Percentiles rank a stretch among this genome's conserved stretches.
phyloP scores from a whole-genome alignment of 2,797 vertebrate genomes.

The Odontamblyopus lacepedii region DNA sequence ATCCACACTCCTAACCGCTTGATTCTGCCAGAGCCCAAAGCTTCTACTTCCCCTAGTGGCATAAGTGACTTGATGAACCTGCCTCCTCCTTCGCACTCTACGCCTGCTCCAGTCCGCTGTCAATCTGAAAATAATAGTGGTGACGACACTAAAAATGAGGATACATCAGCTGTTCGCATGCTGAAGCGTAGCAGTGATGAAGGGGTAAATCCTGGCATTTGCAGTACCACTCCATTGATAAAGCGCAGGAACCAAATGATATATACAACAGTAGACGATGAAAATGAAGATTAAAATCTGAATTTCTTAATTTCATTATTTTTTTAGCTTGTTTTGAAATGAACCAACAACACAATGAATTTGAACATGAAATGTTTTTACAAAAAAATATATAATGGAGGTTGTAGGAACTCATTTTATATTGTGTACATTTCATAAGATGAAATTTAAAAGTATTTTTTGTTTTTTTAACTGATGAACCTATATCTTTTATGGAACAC shows the following conservation, averaged over 20 bases:
- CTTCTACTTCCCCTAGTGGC: slow-evolving; percentile 17
- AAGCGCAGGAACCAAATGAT: slow-evolving; percentile 96
- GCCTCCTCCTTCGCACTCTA: slow-evolving; percentile 65
- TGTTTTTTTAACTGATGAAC: slow-evolving; percentile 5
- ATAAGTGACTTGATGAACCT: slow-evolving; percentile 40
- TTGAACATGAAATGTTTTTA: slow-evolving; percentile 20
- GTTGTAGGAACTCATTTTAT: slow-evolving; percentile 8
- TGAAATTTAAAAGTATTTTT: background rate
- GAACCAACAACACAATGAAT: background rate
- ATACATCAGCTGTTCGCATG: slow-evolving; percentile 47
- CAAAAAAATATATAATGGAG: slow-evolving; percentile 17
- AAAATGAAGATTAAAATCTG: slow-evolving; percentile 55
- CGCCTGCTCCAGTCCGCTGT: slow-evolving; percentile 18
- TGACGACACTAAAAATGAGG: slow-evolving; percentile 20
- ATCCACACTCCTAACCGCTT: slow-evolving; percentile 62
- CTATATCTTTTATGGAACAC: background rate
- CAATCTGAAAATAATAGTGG: slow-evolving; percentile 29
- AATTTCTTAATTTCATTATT: background rate
- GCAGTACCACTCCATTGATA: slow-evolving; percentile 79
- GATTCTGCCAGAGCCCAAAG: slow-evolving; percentile 75
- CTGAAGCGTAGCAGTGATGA: slow-evolving; percentile 84
- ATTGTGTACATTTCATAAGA: background rate
- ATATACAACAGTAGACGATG: slow-evolving; percentile 81
- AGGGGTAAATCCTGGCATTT: slow-evolving; percentile 41
- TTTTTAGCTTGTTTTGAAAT: slow-evolving; percentile 16